Evolutionary conservation across 2,888 invertebrate genomes (phyloP).

Genomic region (Lasioglossum zephyrum): DNA sequence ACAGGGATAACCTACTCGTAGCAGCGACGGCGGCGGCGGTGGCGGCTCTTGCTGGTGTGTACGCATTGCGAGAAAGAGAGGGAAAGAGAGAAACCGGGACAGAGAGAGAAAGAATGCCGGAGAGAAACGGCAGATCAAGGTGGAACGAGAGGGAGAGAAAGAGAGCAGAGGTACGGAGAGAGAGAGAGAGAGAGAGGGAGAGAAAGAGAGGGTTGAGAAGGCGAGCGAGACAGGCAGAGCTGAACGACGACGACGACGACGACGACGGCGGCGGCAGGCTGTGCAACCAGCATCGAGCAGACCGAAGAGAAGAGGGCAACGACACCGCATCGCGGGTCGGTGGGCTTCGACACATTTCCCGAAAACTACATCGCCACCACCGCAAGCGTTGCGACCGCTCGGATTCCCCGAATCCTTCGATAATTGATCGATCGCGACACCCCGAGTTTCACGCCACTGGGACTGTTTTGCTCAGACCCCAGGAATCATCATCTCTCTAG

Average conservation of each 20-base stretch:
- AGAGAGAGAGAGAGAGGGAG: neutral
- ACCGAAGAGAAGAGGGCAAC: conserved; percentile 82
- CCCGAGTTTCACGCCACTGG: conserved; percentile 15
- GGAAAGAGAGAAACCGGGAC: conserved; percentile 29
- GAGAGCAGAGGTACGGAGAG: conserved; percentile 6
- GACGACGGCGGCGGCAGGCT: conserved; percentile 64
- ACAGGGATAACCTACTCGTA: conserved; percentile 67
- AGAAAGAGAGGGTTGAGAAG: conserved; percentile 38
- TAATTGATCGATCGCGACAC: conserved; percentile 67
- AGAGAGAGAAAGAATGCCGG: conserved; percentile 42
- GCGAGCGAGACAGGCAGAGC: conserved; percentile 59
- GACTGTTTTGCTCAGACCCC: neutral
- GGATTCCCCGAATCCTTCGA: conserved; percentile 67
- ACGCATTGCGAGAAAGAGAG: conserved; percentile 52
- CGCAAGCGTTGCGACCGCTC: conserved; percentile 55
- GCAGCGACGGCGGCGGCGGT: conserved; percentile 53
- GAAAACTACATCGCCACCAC: conserved; percentile 72
- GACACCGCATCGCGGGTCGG: conserved; percentile 76
- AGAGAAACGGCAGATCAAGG: conserved; percentile 17
- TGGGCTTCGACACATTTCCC: conserved; percentile 79
- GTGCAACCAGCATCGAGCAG: conserved; percentile 63
- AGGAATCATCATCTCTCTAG: neutral
- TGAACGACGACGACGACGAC: conserved; percentile 69
- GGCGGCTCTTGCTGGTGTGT: conserved; percentile 52
- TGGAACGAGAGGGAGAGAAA: conserved; percentile 28